phyloP scores from a whole-genome alignment of 2,113 vertebrate genomes.

The Columba janthina region DNA sequence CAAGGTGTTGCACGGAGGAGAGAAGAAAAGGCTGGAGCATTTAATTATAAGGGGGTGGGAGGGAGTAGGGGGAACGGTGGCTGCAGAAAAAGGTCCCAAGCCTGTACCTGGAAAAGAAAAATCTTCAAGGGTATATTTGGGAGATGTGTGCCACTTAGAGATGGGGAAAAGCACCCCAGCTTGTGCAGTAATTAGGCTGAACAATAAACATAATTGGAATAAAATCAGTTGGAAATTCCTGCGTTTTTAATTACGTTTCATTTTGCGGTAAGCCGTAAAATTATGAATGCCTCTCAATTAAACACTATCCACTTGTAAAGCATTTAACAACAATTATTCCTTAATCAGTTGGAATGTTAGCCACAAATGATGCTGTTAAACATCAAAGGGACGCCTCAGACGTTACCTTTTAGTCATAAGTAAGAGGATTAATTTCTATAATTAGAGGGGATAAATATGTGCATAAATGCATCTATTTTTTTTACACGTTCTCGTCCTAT shows the following conservation, averaged over 20 bases:
- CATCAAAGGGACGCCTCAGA: conserved; percentile 78
- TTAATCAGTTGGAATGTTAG: conserved; percentile 79
- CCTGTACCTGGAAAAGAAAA: conserved; percentile 20
- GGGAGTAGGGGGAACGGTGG: background rate
- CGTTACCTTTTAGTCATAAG: conserved; percentile 81
- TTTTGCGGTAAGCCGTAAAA: conserved; percentile 77
- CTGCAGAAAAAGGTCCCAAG: background rate
- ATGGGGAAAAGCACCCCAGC: conserved; percentile 51
- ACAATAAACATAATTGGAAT: conserved; percentile 81
- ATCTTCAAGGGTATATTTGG: background rate
- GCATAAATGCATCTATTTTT: conserved; percentile 76
- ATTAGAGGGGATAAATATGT: conserved; percentile 81
- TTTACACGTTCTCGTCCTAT: conserved; percentile 29
- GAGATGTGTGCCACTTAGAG: conserved; percentile 55
- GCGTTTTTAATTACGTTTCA: conserved; percentile 79
- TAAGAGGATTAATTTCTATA: conserved; percentile 84
- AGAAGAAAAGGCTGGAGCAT: conserved; percentile 48
- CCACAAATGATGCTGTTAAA: conserved; percentile 78
- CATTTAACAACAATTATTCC: conserved; percentile 81
- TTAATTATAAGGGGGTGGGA: conserved; percentile 50
- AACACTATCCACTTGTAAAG: conserved; percentile 78
- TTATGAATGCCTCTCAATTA: conserved; percentile 80
- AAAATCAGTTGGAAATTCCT: conserved; percentile 76
- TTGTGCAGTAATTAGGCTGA: conserved; percentile 73
- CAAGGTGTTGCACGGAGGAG: conserved; percentile 71